Conservation (phyloP, 2,888 invertebrate species). For the Trilocha varians region DNA sequence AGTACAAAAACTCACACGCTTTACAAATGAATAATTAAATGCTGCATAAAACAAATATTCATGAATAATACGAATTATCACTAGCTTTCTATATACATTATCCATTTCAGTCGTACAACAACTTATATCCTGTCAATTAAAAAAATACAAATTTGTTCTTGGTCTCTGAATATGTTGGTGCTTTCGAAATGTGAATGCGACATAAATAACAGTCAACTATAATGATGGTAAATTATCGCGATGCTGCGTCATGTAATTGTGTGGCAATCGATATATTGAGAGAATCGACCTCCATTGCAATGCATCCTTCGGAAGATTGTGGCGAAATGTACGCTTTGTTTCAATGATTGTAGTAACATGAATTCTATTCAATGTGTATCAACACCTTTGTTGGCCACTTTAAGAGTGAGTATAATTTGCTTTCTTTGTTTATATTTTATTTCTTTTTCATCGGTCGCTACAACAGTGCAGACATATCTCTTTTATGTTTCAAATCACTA, state of each 20-base stretch:
- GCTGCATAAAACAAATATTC: no score
- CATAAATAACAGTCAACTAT: constrained; percentile 31
- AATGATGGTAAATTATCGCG: constrained; percentile 53
- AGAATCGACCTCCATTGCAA: constrained; percentile 34
- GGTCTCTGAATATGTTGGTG: neutral
- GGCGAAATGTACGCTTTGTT: constrained; percentile 21
- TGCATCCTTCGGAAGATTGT: constrained; percentile 30
- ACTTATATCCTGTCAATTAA: constrained; percentile 9
- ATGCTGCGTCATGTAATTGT: constrained; percentile 44
- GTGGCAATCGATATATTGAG: constrained; percentile 36
- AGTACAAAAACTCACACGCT: no score
- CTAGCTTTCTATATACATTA: no score
- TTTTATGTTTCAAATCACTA: no score
- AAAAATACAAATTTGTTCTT: constrained; percentile 1
- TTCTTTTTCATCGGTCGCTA: no score
- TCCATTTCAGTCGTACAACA: neutral
- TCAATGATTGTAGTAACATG: neutral
- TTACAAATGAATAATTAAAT: no score
- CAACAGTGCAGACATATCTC: no score
- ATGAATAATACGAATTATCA: no score
- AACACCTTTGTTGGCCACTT: no score
- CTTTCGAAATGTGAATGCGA: constrained; percentile 28
- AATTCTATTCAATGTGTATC: neutral
- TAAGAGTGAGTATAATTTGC: no score
- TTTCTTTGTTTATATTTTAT: no score